Evolutionary conservation across 2,797 vertebrate species (phyloP), one percentile per base, ranked within the genome.

Genomic region (Huso huso): DNA sequence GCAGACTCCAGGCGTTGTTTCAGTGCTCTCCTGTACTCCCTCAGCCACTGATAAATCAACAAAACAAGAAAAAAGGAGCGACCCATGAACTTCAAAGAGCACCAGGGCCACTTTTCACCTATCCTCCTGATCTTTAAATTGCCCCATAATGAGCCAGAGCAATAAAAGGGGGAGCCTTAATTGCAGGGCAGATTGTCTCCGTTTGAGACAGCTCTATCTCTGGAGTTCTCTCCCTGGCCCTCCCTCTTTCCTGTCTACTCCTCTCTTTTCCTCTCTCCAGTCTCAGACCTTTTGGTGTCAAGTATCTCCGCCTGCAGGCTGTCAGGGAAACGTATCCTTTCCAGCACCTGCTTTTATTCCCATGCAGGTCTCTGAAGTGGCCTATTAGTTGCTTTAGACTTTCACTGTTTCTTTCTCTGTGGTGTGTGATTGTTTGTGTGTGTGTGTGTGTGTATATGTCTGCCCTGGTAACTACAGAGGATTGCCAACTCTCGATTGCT

Each of bases 141-240:
- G 73, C 74, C 69, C 49, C 23, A 75, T 72, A 76, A 78, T 72
- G 71, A 72, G 74, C 8, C 72, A 57, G 73, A 75, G 72, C 73
- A 79, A 78, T 82, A 74, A 69, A 74, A 23, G 13, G 49, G 65
- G 72, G 71, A 77, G 74, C 69, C 67, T 62, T 75, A 63, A 70
- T 49, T 69, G 51, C 9, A 6, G 66, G 61, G 72, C 76, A 71
- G 69, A 71, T 76, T 0, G 68, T 52, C 73, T 69, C 49, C 0
- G 0, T 72, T n/a, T 53, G 68, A 82, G 82, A 81, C 75, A 73
- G 75, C 58, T 72, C 71, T 74, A 72, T 73, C 81, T 81, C 4
- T 37, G 23, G 23, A 37, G 23, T 37, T 37, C 23, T 37, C 23
- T 37, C 23, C 23, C 23, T 37, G 23, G 23, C 23, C 23, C 23